Conservation (phyloP, 37 sponge, comb jelly and placozoan genomes). For the Aplysina aerophoba region DNA sequence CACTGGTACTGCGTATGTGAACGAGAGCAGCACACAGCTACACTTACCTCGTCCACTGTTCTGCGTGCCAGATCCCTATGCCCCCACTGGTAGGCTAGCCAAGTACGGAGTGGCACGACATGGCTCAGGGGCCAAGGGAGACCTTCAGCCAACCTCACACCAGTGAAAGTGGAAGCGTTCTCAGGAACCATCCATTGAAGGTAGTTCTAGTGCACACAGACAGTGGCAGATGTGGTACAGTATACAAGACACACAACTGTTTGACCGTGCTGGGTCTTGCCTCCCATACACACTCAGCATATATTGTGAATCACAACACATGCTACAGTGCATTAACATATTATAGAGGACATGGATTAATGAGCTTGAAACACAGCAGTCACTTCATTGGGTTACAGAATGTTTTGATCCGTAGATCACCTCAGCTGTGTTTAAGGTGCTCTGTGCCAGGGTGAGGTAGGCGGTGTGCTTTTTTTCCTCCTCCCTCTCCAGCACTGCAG, state of each 20-base stretch:
- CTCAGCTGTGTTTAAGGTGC: slow-evolving; percentile 2
- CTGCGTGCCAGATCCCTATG: background rate
- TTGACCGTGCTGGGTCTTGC: background rate
- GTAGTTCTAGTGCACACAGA: slow-evolving; percentile 5
- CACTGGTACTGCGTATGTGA: background rate
- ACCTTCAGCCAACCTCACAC: background rate
- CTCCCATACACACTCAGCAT: too few relatives aligned
- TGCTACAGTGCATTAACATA: too few relatives aligned
- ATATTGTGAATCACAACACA: too few relatives aligned
- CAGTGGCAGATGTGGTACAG: background rate
- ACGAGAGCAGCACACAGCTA: too few relatives aligned
- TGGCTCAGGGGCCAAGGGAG: slow-evolving; percentile 22
- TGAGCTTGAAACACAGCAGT: too few relatives aligned
- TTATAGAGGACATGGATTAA: too few relatives aligned
- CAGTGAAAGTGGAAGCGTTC: background rate
- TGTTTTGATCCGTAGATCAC: slow-evolving; percentile 41
- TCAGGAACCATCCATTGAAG: slow-evolving; percentile 25
- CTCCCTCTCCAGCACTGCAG: background rate
- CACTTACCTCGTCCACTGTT: background rate
- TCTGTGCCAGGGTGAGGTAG: slow-evolving; percentile 1
- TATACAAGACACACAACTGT: background rate
- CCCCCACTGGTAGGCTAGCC: slow-evolving; percentile 15
- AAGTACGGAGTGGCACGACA: background rate
- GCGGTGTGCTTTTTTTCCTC: slow-evolving; percentile 15
- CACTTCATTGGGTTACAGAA: background rate